Percentiles rank a stretch among this genome's conserved stretches.
These are phyloP conservation scores for Melanotaenia parkinsoni DNA, from an alignment of 2,797 vertebrate species.

Conservation along the genomic window DNA sequence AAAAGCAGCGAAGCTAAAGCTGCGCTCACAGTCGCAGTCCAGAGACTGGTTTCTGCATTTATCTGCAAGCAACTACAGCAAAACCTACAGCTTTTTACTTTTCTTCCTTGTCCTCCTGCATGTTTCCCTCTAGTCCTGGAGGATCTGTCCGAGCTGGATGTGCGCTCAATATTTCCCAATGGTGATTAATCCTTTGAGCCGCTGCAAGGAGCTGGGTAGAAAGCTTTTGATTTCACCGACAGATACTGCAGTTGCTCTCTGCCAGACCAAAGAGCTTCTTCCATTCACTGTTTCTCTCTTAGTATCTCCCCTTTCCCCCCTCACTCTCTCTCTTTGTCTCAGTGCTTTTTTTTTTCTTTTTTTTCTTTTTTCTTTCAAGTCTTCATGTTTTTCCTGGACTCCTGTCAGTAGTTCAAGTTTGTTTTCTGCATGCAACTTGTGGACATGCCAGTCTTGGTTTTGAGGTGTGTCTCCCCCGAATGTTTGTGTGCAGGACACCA, in stretches of 20 bases:
- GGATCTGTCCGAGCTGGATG: slow-evolving; percentile 70
- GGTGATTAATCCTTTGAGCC: slow-evolving; percentile 81
- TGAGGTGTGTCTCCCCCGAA: slow-evolving; percentile 71
- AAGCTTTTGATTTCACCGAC: slow-evolving; percentile 70
- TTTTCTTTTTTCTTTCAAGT: not conserved
- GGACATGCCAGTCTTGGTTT: slow-evolving; percentile 56
- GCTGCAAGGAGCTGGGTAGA: slow-evolving; percentile 61
- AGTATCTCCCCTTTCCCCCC: slow-evolving; percentile 5
- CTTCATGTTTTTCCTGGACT: slow-evolving; percentile 39
- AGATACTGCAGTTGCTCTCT: slow-evolving; percentile 74
- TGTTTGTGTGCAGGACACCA: slow-evolving; percentile 90
- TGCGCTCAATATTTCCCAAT: slow-evolving; percentile 79
- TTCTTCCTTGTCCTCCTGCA: slow-evolving; percentile 42
- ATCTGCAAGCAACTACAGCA: slow-evolving; percentile 67
- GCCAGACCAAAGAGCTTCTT: slow-evolving; percentile 52
- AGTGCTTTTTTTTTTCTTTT: slow-evolving; percentile 18
- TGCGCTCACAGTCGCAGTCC: slow-evolving; percentile 72
- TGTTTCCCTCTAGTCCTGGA: slow-evolving; percentile 52
- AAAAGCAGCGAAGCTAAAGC: slow-evolving; percentile 78
- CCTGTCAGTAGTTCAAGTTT: slow-evolving; percentile 29
- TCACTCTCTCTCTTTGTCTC: slow-evolving; percentile 27
- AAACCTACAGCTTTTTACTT: slow-evolving; percentile 66
- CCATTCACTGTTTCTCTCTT: slow-evolving; percentile 38
- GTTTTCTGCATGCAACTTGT: slow-evolving; percentile 54
- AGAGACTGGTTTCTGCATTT: slow-evolving; percentile 68